Conservation (phyloP, 2,888 invertebrate genomes). For the Quadroppia sp. region DNA sequence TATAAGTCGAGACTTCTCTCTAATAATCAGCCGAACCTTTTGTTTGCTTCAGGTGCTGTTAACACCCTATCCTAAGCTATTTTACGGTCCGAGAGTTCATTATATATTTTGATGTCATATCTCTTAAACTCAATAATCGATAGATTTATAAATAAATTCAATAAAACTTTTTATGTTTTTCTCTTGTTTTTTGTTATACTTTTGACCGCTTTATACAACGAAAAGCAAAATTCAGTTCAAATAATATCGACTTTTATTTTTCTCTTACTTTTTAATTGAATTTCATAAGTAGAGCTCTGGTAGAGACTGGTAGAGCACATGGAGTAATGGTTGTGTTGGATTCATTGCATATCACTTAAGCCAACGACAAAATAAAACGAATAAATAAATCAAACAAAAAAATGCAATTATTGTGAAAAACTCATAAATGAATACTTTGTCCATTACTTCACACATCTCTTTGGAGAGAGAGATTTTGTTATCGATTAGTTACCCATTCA, state of each 20-base stretch:
- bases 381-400: conserved; percentile 27
- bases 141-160: neutral
- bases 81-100: conserved; percentile 25
- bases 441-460: conserved; percentile 7
- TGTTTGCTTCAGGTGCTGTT: conserved; percentile 29
- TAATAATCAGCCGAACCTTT: conserved; percentile 17
- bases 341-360: neutral
- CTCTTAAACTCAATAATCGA: neutral
- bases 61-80: conserved; percentile 22
- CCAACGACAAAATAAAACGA: conserved; percentile 6
- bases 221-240: conserved; percentile 6
- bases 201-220: neutral
- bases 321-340: neutral
- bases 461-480: conserved; percentile 1
- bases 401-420: conserved; percentile 13
- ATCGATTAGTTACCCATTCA: conserved; percentile 28
- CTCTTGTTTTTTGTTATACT: too few relatives aligned
- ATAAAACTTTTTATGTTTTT: neutral
- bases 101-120: neutral
- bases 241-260: conserved; percentile 3
- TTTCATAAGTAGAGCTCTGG: too few relatives aligned
- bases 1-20: neutral
- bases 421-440: neutral
- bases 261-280: too few relatives aligned
- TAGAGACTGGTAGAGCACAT: neutral